phyloP scores from a whole-genome alignment of 2,888 invertebrate genomes.

The Ophion ellenae region DNA sequence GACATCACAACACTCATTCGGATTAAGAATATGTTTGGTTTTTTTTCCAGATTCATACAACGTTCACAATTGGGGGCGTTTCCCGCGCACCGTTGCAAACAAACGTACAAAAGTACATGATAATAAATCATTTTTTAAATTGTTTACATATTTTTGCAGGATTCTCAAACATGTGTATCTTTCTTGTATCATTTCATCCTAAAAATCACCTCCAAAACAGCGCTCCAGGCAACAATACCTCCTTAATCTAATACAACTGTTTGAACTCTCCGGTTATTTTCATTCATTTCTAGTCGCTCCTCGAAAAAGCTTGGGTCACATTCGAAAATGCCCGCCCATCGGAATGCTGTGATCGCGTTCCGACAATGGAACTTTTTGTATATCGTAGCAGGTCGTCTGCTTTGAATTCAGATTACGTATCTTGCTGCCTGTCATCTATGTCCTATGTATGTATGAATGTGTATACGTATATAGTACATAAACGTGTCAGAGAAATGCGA shows the following conservation, averaged over 20 bases:
- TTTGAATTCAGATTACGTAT: constrained; percentile 77
- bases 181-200: too few relatives aligned
- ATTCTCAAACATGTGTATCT: too few relatives aligned
- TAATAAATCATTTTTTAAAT: too few relatives aligned
- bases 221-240: too few relatives aligned
- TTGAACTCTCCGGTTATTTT: background rate
- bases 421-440: constrained; percentile 63
- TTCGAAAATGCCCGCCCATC: constrained; percentile 21
- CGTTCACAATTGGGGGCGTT: too few relatives aligned
- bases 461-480: constrained; percentile 64
- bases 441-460: constrained; percentile 36
- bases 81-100: too few relatives aligned
- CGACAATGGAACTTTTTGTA: constrained; percentile 72
- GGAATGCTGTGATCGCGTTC: constrained; percentile 33
- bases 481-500: constrained; percentile 69
- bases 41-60: too few relatives aligned
- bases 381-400: constrained; percentile 69
- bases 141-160: too few relatives aligned
- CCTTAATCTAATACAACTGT: background rate
- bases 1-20: too few relatives aligned
- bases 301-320: constrained; percentile 4
- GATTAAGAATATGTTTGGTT: too few relatives aligned
- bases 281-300: background rate
- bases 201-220: too few relatives aligned
- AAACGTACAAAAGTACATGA: too few relatives aligned